Base-by-base conservation (phyloP, 2,113 vertebrate species). In the Pitta sordida region DNA sequence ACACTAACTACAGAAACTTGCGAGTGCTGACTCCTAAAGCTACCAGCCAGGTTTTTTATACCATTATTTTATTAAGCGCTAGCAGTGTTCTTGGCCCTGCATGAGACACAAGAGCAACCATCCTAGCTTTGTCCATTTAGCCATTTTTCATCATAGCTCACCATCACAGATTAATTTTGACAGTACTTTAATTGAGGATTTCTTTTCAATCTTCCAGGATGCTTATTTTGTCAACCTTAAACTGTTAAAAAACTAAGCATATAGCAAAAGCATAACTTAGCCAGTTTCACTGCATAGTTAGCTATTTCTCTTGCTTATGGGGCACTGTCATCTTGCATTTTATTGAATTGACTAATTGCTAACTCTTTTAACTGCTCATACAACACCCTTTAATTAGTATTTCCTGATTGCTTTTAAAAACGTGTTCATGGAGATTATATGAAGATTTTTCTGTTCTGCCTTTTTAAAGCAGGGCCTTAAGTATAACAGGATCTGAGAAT, bases 301-400 rank as follows among this genome's bases (percentile, higher is more conserved):
- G 81, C 76, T 84, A 94, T 94, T 91, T 92, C 88, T 96, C 90
- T 94, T 95, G 71, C 59, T 95, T 95, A 95, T 70, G 26, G 82
- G 82, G 43, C 82, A 95, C 56, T 83, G 90, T 62, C 75, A 94
- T 58, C 65, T 81, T 78, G 48, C n/a, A 63, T 81, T 77, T 88
- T 74, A 63, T 36, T 22, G 12, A 81, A 70, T 15, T 67, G 69
- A 88, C 81, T 94, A 90, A 91, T 83, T 91, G 53, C 79, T 78
- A 95, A 67, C 43, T 74, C 68, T 80, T 86, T 71, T 58, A 68
- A 70, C 60, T 90, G 71, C 32, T 90, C 51, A 78, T 51, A 80
- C 26, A 86, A 90, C 63, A 32, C 36, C 43, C 36, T 86, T 91
- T 83, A 74, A 93, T 86, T 93, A 86, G 48, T 37, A 81, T 75